These are phyloP conservation scores for Cheiracanthium punctorium DNA, from an alignment of 2,888 invertebrate genomes.

Conservation along the genomic window DNA sequence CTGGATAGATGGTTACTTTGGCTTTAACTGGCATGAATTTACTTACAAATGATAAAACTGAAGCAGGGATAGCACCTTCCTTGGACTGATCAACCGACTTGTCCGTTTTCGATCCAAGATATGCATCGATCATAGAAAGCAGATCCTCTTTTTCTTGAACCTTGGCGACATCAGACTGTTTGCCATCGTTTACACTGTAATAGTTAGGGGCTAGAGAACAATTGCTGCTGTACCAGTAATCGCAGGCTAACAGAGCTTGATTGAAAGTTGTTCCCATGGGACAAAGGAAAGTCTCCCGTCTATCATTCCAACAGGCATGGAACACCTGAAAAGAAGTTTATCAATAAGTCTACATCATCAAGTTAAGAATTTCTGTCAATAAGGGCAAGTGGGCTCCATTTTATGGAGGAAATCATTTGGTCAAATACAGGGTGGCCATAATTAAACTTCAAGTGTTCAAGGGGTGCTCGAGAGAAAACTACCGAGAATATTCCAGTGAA, in stretches of 20 bases:
- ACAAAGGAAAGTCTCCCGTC: slow-evolving; percentile 76
- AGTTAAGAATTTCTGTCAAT: too few relatives aligned
- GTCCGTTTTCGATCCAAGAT: neutral
- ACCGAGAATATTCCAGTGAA: too few relatives aligned
- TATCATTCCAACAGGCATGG: slow-evolving; percentile 73
- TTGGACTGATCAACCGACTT: neutral
- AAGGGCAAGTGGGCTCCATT: too few relatives aligned
- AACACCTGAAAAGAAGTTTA: slow-evolving; percentile 68
- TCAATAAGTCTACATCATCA: too few relatives aligned
- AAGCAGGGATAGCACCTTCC: neutral
- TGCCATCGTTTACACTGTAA: slow-evolving; percentile 77
- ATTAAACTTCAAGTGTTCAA: too few relatives aligned
- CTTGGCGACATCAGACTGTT: neutral
- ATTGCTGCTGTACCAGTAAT: slow-evolving; percentile 73
- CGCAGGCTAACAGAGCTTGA: slow-evolving; percentile 73
- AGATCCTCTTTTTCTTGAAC: neutral
- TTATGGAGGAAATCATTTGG: too few relatives aligned
- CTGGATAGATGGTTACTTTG: slow-evolving; percentile 31
- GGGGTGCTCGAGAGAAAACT: too few relatives aligned
- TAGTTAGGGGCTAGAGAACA: slow-evolving; percentile 83
- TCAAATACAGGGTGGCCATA: too few relatives aligned
- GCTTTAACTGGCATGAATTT: slow-evolving; percentile 41
- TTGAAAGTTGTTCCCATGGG: slow-evolving; percentile 74
- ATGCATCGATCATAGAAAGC: neutral
- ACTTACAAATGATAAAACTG: neutral